Conservation (phyloP, 1,140 invertebrate genomes). For the Drosophila erecta region DNA sequence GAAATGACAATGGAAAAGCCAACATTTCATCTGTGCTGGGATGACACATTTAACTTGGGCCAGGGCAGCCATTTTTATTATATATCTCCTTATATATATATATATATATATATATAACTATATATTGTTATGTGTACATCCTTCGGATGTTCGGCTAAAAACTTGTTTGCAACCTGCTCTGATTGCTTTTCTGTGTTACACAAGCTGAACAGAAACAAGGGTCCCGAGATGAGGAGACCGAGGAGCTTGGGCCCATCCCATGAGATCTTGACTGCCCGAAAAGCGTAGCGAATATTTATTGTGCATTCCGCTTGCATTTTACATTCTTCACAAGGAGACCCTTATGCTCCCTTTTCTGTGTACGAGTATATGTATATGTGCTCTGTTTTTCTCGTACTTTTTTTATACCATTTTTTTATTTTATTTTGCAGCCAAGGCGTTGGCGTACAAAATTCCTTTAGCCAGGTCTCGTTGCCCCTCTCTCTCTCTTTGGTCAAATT, state of each 20-base stretch:
- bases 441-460: slow-evolving; percentile 80
- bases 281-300: slow-evolving; percentile 77
- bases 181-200: slow-evolving; percentile 76
- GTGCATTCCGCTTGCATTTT: slow-evolving; percentile 80
- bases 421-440: slow-evolving; percentile 54
- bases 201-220: slow-evolving; percentile 30
- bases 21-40: slow-evolving; percentile 15
- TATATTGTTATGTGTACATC: slow-evolving; percentile 16
- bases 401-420: slow-evolving; percentile 35
- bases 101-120: neutral
- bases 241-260: slow-evolving; percentile 21
- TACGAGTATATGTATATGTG: neutral
- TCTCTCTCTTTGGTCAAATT: slow-evolving; percentile 54
- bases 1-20: slow-evolving; percentile 78
- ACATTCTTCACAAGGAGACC: slow-evolving; percentile 51
- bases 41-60: slow-evolving; percentile 42
- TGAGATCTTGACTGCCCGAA: slow-evolving; percentile 27
- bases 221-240: neutral
- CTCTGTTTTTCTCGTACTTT: slow-evolving; percentile 1
- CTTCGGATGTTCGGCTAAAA: slow-evolving; percentile 31
- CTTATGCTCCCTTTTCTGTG: slow-evolving; percentile 12
- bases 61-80: slow-evolving; percentile 38
- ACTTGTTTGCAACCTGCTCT: slow-evolving; percentile 82
- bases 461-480: slow-evolving; percentile 21
- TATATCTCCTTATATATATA: neutral